Base-by-base conservation (phyloP, 2,113 vertebrate species). In the Bubo blakistoni region DNA sequence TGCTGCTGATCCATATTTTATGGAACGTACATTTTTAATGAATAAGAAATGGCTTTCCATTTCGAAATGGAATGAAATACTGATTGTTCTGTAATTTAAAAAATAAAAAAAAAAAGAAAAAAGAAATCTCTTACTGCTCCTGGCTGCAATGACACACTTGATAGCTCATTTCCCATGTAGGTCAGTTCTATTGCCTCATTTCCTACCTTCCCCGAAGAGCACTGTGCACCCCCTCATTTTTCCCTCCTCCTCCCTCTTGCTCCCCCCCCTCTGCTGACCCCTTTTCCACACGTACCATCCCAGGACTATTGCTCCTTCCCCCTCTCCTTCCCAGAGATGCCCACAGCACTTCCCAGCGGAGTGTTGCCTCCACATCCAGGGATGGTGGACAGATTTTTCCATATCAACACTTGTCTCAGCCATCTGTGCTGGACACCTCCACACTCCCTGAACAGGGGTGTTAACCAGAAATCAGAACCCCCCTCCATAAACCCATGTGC, bases 1-100 rank as follows among this genome's bases (percentile, higher is more conserved):
- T 90, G 69, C 65, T 86, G 93, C 95, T 98, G 93, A 97, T 98
- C 90, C 94, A 97, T 98, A 96, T 98, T 97, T 98, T 94, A 98
- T 97, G 77, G 92, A 92, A 90, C 0, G 6, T 97, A 96, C 95
- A 97, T 98, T 96, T 98, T 98, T 98, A 98, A 98, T 98, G 96
- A 98, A 94, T 58, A 97, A 92, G 74, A 78, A 97, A 87, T 8
- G 18, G 63, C 76, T 92, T 95, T 97, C 90, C 91, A 95, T 96
- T 97, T 96, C 20, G 6, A 95, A 97, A 96, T 90, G 78, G 90
- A 97, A 96, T 90, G 74, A 97, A 98, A 95, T 88, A 73, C 87
- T 65, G 73, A 94, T 92, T 89, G 79, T 93, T 91, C 94, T 19
- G 36, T 96, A 96, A 96, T 94, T 94, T 62, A 80, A 74, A 63